phyloP scores from a whole-genome alignment of 2,888 invertebrate genomes.

The Lasiommata megera region DNA sequence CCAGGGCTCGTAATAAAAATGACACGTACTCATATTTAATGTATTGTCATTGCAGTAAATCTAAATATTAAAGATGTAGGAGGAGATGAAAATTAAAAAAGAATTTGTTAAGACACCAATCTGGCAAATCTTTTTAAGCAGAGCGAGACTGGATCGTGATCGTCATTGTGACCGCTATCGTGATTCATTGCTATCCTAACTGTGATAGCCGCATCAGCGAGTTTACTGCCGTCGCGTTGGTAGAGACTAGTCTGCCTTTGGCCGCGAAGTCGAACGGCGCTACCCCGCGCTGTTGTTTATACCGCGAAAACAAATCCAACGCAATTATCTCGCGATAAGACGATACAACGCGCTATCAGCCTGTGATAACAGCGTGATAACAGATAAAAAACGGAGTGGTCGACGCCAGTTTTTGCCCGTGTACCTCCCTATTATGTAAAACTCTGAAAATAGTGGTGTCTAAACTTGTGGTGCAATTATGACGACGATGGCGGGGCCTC shows the following conservation, averaged over 20 bases:
- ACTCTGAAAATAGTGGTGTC: constrained; percentile 48
- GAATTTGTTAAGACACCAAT: not conserved
- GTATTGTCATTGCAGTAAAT: too few species aligned
- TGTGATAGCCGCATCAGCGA: constrained; percentile 34
- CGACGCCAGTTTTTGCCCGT: constrained; percentile 53
- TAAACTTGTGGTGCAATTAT: constrained; percentile 50
- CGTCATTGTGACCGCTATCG: constrained; percentile 1
- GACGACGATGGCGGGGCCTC: constrained; percentile 65
- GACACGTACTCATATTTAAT: too few species aligned
- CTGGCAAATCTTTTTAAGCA: not conserved
- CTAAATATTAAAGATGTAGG: too few species aligned
- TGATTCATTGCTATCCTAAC: constrained; percentile 15
- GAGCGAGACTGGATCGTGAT: not conserved
- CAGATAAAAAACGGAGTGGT: constrained; percentile 69
- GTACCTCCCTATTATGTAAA: constrained; percentile 70
- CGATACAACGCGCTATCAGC: constrained; percentile 65
- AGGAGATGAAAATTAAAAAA: too few species aligned
- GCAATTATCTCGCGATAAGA: constrained; percentile 73
- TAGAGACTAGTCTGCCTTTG: constrained; percentile 50
- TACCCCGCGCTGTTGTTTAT: constrained; percentile 38
- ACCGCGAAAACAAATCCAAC: constrained; percentile 66
- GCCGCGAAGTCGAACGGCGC: constrained; percentile 60
- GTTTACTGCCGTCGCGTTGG: constrained; percentile 20
- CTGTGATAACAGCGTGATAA: constrained; percentile 73
- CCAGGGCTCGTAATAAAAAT: too few species aligned